Evolutionary conservation across 2,888 invertebrate species (phyloP).

Genomic region (Himalopsyche tibetana): DNA sequence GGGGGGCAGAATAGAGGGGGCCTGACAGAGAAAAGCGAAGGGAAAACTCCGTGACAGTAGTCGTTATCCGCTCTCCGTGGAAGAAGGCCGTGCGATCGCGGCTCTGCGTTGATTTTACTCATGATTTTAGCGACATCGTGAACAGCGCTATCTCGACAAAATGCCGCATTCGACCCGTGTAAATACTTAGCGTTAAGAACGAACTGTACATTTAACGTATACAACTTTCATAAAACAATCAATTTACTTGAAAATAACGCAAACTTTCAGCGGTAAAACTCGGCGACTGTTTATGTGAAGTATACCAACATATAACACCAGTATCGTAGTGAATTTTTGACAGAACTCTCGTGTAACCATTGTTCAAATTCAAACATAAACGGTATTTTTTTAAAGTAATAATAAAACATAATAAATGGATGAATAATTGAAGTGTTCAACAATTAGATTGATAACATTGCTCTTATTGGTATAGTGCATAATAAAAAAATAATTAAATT

Average conservation of each 20-base stretch:
- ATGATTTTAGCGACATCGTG: conserved; percentile 56
- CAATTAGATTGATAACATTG: not conserved
- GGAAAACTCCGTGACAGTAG: conserved; percentile 68
- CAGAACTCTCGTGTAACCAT: not conserved
- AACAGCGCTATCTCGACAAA: conserved; percentile 39
- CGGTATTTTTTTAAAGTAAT: not conserved
- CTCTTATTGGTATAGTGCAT: not conserved
- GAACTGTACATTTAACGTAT: not conserved
- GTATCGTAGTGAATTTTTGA: conserved; percentile 24
- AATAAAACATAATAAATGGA: not conserved
- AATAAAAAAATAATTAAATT: not conserved
- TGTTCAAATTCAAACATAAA: conserved; percentile 2
- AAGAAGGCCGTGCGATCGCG: conserved; percentile 69
- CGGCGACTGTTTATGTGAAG: not conserved
- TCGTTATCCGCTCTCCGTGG: conserved; percentile 72
- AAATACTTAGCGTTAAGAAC: conserved; percentile 58
- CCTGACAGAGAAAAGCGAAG: conserved; percentile 57
- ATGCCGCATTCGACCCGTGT: conserved; percentile 49
- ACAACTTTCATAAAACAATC: not conserved
- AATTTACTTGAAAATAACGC: not conserved
- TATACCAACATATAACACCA: not conserved
- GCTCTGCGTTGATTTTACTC: conserved; percentile 46
- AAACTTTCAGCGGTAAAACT: not conserved
- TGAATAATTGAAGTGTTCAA: not conserved
- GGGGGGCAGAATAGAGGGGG: conserved; percentile 54